Evolutionary conservation across 2,113 vertebrate species (phyloP).

Genomic region (Noturus placidus): DNA sequence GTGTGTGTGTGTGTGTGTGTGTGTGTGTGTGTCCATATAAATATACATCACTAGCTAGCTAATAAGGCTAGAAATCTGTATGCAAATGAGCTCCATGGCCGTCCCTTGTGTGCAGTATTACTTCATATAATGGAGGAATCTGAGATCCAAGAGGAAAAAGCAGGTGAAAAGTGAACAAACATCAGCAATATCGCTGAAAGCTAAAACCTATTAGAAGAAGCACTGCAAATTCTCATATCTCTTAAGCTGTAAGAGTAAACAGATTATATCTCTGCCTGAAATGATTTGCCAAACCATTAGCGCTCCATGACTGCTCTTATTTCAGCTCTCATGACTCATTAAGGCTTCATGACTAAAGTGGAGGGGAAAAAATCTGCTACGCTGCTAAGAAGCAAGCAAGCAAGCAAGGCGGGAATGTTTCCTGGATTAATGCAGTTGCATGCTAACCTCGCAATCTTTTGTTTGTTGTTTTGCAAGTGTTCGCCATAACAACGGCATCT

Average conservation of each 20-base stretch:
- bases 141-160: neutral
- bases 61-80: neutral
- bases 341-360: neutral
- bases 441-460: conserved; percentile 42
- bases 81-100: neutral
- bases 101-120: neutral
- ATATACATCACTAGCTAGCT: neutral
- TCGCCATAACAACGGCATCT: neutral
- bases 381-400: neutral
- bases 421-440: conserved; percentile 30
- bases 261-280: conserved; percentile 17
- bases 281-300: conserved; percentile 23
- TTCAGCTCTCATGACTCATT: conserved; percentile 4
- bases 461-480: conserved; percentile 54
- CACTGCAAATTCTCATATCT: neutral
- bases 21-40: neutral
- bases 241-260: neutral
- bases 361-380: neutral
- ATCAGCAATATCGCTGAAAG: neutral
- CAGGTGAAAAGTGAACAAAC: neutral
- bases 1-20: no score
- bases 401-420: conserved; percentile 53
- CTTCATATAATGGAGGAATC: neutral
- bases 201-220: neutral
- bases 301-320: neutral